These are phyloP conservation scores for Pseudomyrmex sp. DNA, from an alignment of 1,140 invertebrate genomes.

Conservation along the genomic window DNA sequence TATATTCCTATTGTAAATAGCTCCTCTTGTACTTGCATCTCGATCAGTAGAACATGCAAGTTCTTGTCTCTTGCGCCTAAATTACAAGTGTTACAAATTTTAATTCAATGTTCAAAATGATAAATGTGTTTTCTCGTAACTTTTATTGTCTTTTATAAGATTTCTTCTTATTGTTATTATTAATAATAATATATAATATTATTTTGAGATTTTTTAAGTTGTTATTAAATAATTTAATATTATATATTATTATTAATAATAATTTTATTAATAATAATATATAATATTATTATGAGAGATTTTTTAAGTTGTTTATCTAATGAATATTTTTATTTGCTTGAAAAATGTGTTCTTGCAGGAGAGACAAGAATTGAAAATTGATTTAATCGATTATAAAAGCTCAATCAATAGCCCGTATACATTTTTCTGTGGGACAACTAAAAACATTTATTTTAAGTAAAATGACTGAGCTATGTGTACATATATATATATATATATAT, in stretches of 20 bases:
- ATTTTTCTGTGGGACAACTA: slow-evolving; percentile 1
- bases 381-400: neutral
- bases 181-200: no score
- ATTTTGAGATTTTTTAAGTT: neutral
- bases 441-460: slow-evolving; percentile 36
- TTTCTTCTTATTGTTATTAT: neutral
- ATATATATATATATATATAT: slow-evolving; percentile 31
- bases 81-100: neutral
- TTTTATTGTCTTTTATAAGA: no score
- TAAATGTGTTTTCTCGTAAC: neutral
- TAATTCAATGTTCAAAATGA: no score
- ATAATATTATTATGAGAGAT: neutral
- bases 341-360: neutral
- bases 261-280: no score
- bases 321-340: neutral
- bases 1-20: slow-evolving; percentile 34
- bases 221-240: neutral
- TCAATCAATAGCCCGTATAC: slow-evolving; percentile 30
- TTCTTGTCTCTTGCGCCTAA: slow-evolving; percentile 36
- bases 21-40: slow-evolving; percentile 12
- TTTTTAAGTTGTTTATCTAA: slow-evolving; percentile 25
- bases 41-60: neutral
- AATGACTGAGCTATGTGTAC: slow-evolving; percentile 38
- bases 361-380: slow-evolving; percentile 18
- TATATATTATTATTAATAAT: no score